phyloP scores from a whole-genome alignment of 2,888 invertebrate species.

The Ophraella communa region DNA sequence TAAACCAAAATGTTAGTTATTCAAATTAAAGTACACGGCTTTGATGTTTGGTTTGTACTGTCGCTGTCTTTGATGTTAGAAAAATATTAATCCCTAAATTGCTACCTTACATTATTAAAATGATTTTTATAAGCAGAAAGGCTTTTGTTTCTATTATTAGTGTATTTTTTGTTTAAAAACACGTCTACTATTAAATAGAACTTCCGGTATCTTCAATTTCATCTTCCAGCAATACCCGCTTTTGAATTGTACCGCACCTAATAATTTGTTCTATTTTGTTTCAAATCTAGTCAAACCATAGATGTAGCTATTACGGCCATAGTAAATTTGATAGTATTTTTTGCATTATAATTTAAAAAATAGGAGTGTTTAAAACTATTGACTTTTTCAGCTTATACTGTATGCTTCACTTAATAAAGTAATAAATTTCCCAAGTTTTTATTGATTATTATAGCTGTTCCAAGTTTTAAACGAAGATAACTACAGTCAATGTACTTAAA shows the following conservation, averaged over 20 bases:
- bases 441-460: too few relatives aligned
- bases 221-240: constrained; percentile 2
- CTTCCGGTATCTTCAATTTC: constrained; percentile 7
- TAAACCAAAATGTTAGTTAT: background rate
- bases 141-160: background rate
- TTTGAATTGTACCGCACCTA: constrained; percentile 5
- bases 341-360: too few relatives aligned
- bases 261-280: constrained; percentile 18
- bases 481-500: background rate
- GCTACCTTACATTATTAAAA: background rate
- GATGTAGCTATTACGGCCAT: too few relatives aligned
- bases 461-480: background rate
- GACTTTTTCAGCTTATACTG: too few relatives aligned
- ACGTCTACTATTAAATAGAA: background rate
- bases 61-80: background rate
- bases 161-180: background rate
- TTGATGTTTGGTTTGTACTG: background rate
- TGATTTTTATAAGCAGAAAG: background rate
- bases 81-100: constrained; percentile 1
- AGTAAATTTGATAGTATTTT: too few relatives aligned
- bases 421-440: too few relatives aligned
- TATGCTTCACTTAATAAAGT: too few relatives aligned
- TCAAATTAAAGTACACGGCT: background rate
- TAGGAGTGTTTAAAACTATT: too few relatives aligned
- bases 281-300: too few relatives aligned